Percentiles rank a stretch among this genome's conserved stretches.
These are phyloP conservation scores for Drosophila guanche DNA, from an alignment of 1,140 invertebrate species.

Conservation along the genomic window DNA sequence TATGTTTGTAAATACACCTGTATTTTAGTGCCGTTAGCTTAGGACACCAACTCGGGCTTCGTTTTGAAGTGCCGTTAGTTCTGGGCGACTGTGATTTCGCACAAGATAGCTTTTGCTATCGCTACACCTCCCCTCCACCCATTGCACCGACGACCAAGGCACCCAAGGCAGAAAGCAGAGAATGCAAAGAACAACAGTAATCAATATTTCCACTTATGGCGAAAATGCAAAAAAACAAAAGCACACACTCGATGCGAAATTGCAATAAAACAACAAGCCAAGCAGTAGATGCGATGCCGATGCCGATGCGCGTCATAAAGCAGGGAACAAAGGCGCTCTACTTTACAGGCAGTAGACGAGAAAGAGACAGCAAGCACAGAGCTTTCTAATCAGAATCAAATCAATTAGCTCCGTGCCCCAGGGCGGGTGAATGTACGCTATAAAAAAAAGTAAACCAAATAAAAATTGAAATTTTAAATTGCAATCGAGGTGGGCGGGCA, in stretches of 20 bases:
- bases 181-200: conserved; percentile 34
- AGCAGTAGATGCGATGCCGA: conserved; percentile 30
- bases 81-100: too few species aligned
- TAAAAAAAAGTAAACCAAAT: conserved; percentile 13
- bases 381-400: conserved; percentile 67
- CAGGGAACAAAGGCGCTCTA: conserved; percentile 52
- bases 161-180: conserved; percentile 2
- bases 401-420: conserved; percentile 50
- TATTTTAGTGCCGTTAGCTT: too few species aligned
- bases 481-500: conserved; percentile 1
- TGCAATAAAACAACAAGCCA: conserved; percentile 32
- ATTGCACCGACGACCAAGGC: conserved; percentile 40
- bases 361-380: conserved; percentile 30
- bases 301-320: conserved; percentile 44
- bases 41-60: too few species aligned
- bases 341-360: neutral
- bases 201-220: conserved; percentile 65
- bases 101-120: neutral
- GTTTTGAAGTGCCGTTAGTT: conserved; percentile 14
- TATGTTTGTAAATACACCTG: neutral
- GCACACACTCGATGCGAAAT: conserved; percentile 16
- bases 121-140: neutral
- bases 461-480: conserved; percentile 13
- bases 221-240: conserved; percentile 54
- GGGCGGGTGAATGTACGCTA: conserved; percentile 53